Conservation (phyloP, 2,888 invertebrate species). For the Dugesia japonica region DNA sequence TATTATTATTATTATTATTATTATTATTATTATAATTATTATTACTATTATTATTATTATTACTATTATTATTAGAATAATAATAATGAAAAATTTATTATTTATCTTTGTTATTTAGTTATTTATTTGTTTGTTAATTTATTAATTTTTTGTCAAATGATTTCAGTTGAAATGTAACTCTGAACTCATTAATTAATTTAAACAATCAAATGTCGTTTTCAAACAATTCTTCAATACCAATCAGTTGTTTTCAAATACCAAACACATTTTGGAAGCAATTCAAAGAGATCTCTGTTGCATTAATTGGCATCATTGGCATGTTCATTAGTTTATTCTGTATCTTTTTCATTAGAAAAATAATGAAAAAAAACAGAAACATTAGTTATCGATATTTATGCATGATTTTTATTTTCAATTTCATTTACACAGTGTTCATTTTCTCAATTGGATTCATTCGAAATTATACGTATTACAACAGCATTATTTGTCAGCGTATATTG, state of each 20-base stretch:
- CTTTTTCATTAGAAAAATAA: background rate
- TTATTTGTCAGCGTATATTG: background rate
- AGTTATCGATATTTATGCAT: background rate
- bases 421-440: background rate
- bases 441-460: background rate
- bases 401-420: slow-evolving; percentile 5
- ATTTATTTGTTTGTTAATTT: too few species aligned
- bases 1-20: too few species aligned
- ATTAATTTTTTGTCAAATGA: too few species aligned
- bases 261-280: background rate
- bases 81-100: too few species aligned
- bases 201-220: background rate
- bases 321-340: background rate
- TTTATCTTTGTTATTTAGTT: too few species aligned
- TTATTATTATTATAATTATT: too few species aligned
- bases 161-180: too few species aligned
- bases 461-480: background rate
- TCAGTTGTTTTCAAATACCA: slow-evolving; percentile 2
- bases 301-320: background rate
- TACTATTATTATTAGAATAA: too few species aligned
- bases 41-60: too few species aligned
- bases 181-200: too few species aligned
- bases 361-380: background rate
- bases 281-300: background rate
- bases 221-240: background rate